These are phyloP conservation scores for Drosophila tani DNA, from an alignment of 1,140 invertebrate species.

Conservation along the genomic window DNA sequence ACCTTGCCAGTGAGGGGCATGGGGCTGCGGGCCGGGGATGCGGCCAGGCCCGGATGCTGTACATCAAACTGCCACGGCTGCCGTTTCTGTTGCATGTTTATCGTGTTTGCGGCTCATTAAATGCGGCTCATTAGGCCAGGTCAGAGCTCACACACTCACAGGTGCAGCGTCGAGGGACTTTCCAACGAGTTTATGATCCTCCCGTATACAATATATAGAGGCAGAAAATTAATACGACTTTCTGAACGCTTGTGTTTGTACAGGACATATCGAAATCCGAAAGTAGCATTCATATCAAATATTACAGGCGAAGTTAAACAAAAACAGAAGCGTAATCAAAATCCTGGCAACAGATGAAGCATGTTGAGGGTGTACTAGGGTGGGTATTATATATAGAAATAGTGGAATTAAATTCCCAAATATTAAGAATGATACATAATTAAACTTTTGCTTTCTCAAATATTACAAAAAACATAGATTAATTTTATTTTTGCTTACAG, in stretches of 20 bases:
- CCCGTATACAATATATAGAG: neutral
- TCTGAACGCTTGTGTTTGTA: constrained; percentile 48
- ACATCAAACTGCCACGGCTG: constrained; percentile 56
- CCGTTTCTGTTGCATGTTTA: constrained; percentile 49
- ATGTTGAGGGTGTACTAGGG: neutral
- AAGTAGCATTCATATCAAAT: constrained; percentile 74
- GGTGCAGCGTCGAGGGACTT: constrained; percentile 31
- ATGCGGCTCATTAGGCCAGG: constrained; percentile 68
- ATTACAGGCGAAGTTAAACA: constrained; percentile 67
- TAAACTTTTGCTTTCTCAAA: no score
- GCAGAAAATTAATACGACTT: constrained; percentile 38
- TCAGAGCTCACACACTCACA: constrained; percentile 44
- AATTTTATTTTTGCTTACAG: no score
- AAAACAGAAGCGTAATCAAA: constrained; percentile 61
- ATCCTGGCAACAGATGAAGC: constrained; percentile 27
- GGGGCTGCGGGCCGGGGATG: neutral
- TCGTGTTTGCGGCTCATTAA: constrained; percentile 73
- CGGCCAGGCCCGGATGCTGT: constrained; percentile 14
- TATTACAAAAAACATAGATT: no score
- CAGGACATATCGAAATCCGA: constrained; percentile 53
- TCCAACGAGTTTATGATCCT: constrained; percentile 13
- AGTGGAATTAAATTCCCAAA: no score
- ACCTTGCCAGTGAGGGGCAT: neutral
- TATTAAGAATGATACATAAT: neutral
- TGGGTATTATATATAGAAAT: neutral